phyloP scores from a whole-genome alignment of 2,797 vertebrate species.

The Manis pentadactyla region DNA sequence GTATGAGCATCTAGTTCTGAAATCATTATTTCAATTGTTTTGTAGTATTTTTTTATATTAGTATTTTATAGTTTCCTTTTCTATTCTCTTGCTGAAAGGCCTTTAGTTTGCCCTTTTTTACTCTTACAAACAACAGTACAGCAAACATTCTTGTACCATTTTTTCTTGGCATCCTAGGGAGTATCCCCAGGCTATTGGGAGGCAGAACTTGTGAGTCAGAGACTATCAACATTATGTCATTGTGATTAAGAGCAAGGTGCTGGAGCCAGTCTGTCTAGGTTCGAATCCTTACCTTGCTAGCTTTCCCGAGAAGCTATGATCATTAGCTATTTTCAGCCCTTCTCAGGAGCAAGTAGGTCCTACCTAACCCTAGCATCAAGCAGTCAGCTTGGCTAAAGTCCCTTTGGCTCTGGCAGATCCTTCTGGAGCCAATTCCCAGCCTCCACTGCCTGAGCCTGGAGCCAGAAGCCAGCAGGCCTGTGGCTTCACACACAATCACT shows the following conservation, averaged over 20 bases:
- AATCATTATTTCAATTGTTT: background rate
- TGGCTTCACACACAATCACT: background rate
- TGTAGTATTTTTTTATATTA: background rate
- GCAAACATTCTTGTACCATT: background rate
- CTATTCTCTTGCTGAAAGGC: background rate
- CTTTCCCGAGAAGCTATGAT: background rate
- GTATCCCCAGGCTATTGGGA: background rate
- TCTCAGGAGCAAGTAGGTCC: background rate
- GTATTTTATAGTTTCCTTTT: background rate
- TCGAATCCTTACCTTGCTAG: background rate
- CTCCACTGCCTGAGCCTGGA: background rate
- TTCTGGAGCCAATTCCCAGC: background rate
- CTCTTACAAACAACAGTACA: background rate
- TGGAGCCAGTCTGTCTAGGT: background rate
- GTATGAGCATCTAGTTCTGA: background rate
- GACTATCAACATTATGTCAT: background rate
- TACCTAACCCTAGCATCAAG: background rate
- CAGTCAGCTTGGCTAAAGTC: background rate
- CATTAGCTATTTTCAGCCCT: background rate
- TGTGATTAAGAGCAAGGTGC: background rate
- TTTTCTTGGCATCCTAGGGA: background rate
- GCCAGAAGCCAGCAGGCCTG: constrained; percentile 52
- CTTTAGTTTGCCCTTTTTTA: constrained; percentile 6
- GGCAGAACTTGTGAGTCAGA: background rate
- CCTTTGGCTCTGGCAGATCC: background rate